Evolutionary conservation across 23 tunicate genomes (phyloP).

Genomic region (Trididemnum nubilum): DNA sequence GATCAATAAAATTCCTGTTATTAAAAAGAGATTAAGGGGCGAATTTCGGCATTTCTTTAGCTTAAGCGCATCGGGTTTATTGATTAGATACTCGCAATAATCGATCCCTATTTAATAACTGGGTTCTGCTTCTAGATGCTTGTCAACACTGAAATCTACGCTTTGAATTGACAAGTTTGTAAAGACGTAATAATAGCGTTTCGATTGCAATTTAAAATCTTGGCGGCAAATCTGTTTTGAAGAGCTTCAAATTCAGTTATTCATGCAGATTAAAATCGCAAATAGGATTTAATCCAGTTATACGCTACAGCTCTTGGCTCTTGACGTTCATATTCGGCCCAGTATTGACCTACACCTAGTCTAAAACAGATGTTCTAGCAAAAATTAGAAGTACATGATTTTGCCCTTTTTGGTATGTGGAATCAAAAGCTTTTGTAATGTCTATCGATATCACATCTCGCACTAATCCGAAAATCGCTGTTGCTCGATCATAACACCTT

Average conservation of each 20-base stretch:
- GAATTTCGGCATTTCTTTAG: no score
- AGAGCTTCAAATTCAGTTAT: background rate
- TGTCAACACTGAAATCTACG: background rate
- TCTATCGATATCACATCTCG: no score
- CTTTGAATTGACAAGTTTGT: background rate
- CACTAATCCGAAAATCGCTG: no score
- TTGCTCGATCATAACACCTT: no score
- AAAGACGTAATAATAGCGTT: background rate
- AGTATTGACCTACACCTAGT: background rate
- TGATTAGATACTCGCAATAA: background rate
- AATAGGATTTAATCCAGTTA: background rate
- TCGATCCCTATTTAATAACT: background rate
- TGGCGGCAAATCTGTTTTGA: constrained; percentile 8
- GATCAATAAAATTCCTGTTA: background rate
- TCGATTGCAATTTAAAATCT: background rate
- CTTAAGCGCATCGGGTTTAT: no score
- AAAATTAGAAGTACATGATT: no score
- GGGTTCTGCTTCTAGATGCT: background rate
- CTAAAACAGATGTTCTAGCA: background rate
- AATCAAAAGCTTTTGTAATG: no score
- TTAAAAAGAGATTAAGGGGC: background rate
- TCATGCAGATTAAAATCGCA: background rate
- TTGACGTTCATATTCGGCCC: background rate
- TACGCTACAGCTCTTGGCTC: background rate
- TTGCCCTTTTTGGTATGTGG: no score